Evolutionary conservation across 1,140 invertebrate genomes (phyloP).

Genomic region (Musca domestica): DNA sequence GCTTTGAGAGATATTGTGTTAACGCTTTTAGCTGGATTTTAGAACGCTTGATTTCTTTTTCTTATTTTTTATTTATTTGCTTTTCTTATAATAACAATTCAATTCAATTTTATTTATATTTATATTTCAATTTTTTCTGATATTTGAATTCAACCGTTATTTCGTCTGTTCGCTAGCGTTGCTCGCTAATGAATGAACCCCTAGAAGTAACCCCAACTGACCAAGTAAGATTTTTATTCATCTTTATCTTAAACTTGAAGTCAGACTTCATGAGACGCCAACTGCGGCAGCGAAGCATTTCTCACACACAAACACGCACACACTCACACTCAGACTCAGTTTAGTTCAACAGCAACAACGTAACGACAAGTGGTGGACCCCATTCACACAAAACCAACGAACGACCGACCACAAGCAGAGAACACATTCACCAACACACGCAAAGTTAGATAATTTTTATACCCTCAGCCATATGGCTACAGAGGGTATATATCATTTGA

Average conservation of each 20-base stretch:
- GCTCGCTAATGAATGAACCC: conserved; percentile 51
- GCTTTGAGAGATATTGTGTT: background rate
- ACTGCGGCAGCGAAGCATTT: background rate
- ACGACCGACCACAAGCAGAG: background rate
- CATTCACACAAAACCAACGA: background rate
- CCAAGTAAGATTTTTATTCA: conserved; percentile 38
- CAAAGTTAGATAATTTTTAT: too few species aligned
- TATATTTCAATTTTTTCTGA: conserved; percentile 9
- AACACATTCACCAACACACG: too few species aligned
- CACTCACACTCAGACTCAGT: conserved; percentile 9
- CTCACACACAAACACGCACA: background rate
- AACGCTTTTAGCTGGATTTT: background rate
- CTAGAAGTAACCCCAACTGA: conserved; percentile 33
- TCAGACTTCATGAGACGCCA: conserved; percentile 18
- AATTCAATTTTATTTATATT: conserved; percentile 14
- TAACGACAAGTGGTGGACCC: background rate
- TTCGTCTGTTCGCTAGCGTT: conserved; percentile 45
- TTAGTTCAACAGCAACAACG: background rate
- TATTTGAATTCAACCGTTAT: conserved; percentile 26
- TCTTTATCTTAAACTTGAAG: conserved; percentile 14
- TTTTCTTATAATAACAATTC: conserved; percentile 1
- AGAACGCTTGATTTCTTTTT: background rate
- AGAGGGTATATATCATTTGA: too few species aligned
- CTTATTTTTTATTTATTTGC: background rate
- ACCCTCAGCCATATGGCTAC: too few species aligned